phyloP scores from a whole-genome alignment of 2,888 invertebrate genomes.

The Nycteola revayana region DNA sequence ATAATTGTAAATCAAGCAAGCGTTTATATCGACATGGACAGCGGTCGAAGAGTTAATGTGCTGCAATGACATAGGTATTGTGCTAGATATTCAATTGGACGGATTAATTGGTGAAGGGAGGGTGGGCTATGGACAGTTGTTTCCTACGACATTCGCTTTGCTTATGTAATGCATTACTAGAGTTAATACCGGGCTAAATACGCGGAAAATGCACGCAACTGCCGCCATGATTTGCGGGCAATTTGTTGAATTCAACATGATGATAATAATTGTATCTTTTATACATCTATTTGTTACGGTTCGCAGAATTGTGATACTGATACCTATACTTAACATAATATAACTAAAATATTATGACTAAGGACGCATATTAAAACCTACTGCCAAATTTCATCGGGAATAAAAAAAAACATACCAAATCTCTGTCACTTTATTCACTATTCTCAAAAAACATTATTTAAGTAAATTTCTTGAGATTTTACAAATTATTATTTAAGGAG shows the following conservation, averaged over 20 bases:
- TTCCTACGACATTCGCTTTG: conserved; percentile 19
- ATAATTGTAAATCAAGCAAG: conserved; percentile 36
- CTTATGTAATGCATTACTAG: conserved; percentile 17
- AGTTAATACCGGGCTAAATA: conserved; percentile 20
- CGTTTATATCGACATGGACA: conserved; percentile 25
- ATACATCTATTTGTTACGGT: conserved; percentile 1
- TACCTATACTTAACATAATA: too few species aligned
- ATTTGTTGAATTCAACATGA: conserved; percentile 9
- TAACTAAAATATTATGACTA: too few species aligned
- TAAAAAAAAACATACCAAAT: too few species aligned
- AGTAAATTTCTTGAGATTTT: too few species aligned
- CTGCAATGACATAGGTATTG: conserved; percentile 34
- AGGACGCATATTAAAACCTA: too few species aligned
- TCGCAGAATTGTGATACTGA: too few species aligned
- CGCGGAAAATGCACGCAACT: conserved; percentile 22
- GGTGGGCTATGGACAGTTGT: conserved; percentile 29
- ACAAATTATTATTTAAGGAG: too few species aligned
- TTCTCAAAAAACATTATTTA: too few species aligned
- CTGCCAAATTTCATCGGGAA: too few species aligned
- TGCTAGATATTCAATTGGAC: conserved; percentile 65
- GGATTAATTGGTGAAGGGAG: conserved; percentile 64
- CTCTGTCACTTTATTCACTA: too few species aligned
- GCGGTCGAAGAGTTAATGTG: conserved; percentile 21
- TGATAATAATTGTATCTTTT: neutral
- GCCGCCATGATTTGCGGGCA: conserved; percentile 16